These are phyloP conservation scores for Zoanthus gigantus DNA, from an alignment of 92 coral and sea anemone species.

Conservation along the genomic window DNA sequence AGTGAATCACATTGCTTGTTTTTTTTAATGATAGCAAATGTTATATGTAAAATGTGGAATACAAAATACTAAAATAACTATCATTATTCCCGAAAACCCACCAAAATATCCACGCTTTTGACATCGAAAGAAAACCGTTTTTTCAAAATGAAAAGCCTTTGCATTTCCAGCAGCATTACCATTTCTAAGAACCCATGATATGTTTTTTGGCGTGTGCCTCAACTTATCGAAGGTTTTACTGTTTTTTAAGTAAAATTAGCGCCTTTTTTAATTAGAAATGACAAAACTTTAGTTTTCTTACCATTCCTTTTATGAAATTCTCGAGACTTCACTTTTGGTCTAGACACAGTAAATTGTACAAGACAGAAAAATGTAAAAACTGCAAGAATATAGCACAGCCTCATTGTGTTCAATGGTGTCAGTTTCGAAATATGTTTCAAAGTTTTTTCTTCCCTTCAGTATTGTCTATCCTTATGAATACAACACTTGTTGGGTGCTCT, in stretches of 20 bases:
- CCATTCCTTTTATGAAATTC: neutral
- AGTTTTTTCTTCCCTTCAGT: too few species aligned
- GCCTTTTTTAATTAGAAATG: neutral
- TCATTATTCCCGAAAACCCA: too few species aligned
- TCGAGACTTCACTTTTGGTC: neutral
- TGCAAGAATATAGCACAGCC: neutral
- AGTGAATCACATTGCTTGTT: too few species aligned
- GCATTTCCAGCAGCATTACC: too few species aligned
- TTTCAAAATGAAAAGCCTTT: too few species aligned
- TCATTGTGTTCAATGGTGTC: conserved; percentile 1
- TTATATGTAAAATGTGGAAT: neutral
- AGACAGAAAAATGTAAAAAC: conserved; percentile 4
- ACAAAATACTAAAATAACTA: too few species aligned
- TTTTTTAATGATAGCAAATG: neutral
- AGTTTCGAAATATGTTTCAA: neutral
- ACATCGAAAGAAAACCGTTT: too few species aligned
- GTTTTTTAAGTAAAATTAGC: neutral
- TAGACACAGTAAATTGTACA: conserved; percentile 3
- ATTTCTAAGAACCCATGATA: too few species aligned
- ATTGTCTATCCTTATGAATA: too few species aligned
- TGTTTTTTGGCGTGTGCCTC: too few species aligned
- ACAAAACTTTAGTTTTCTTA: neutral
- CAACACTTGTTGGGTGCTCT: neutral
- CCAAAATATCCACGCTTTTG: too few species aligned
- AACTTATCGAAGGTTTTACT: too few species aligned